Evolutionary conservation across 2,888 invertebrate genomes (phyloP).

Genomic region (Tenthredo mesomela): DNA sequence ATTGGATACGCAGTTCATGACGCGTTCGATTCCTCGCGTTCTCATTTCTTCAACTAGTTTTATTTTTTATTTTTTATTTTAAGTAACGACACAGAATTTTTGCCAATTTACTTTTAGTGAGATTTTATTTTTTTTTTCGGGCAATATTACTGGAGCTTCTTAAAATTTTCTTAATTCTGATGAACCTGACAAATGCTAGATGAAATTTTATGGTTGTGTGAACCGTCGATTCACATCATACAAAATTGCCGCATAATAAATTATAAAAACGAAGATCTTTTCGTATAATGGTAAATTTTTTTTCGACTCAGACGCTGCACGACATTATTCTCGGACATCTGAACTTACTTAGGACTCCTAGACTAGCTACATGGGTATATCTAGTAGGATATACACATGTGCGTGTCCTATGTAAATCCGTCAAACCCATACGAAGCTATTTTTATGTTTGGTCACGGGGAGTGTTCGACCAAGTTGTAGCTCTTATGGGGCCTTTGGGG

Average conservation of each 20-base stretch:
- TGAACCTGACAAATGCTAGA: background rate
- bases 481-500: slow-evolving; percentile 55
- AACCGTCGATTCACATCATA: background rate
- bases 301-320: background rate
- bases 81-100: background rate
- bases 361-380: slow-evolving; percentile 1
- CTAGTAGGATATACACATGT: background rate
- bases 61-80: background rate
- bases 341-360: slow-evolving; percentile 26
- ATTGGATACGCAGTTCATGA: background rate
- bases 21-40: background rate
- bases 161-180: background rate
- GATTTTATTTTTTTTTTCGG: background rate
- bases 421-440: slow-evolving; percentile 53
- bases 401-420: slow-evolving; percentile 37
- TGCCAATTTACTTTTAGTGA: background rate
- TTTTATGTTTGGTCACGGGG: slow-evolving; percentile 58
- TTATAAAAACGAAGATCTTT: background rate
- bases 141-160: background rate
- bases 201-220: background rate
- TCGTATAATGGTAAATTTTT: background rate
- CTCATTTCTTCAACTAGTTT: background rate
- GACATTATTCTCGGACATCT: background rate
- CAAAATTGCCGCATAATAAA: background rate
- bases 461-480: slow-evolving; percentile 55